A percentile compares a stretch with the other conserved stretches of the same genome.
Evolutionary conservation across 2,797 vertebrate genomes (phyloP).

Genomic region (Tangara arthus): DNA sequence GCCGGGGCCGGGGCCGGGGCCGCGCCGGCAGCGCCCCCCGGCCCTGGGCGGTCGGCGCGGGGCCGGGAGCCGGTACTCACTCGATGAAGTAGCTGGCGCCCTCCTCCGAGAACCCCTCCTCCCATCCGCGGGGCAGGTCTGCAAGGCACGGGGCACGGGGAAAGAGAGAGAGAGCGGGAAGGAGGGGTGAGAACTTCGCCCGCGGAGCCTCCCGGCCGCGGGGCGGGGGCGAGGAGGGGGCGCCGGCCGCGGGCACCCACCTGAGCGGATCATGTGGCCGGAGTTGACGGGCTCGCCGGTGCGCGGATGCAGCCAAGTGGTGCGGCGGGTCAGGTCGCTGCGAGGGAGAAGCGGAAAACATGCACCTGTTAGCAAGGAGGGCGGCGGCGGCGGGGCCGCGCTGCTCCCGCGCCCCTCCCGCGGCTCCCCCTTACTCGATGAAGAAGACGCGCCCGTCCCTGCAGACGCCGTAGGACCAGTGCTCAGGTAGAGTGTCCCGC

Average conservation of each 20-base stretch:
- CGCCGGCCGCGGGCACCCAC: slow-evolving; percentile 70
- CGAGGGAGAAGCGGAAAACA: slow-evolving; percentile 44
- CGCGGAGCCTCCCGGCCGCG: neutral
- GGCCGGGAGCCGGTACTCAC: slow-evolving; percentile 81
- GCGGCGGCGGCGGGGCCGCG: neutral
- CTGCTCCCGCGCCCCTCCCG: neutral
- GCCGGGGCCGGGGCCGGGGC: neutral
- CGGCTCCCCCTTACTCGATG: slow-evolving; percentile 83
- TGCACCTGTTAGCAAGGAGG: slow-evolving; percentile 88
- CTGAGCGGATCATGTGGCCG: slow-evolving; percentile 97
- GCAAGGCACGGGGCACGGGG: neutral
- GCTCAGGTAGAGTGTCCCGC: slow-evolving; percentile 86
- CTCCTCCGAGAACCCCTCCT: slow-evolving; percentile 96
- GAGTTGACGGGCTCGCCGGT: slow-evolving; percentile 96
- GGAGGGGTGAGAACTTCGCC: neutral
- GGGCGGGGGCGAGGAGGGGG: neutral
- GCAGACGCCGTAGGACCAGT: slow-evolving; percentile 96
- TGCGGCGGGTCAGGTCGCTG: slow-evolving; percentile 89
- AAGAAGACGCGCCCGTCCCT: slow-evolving; percentile 94
- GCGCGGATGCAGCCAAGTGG: slow-evolving; percentile 95
- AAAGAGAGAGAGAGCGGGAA: neutral
- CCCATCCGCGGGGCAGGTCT: slow-evolving; percentile 97
- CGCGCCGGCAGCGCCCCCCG: neutral
- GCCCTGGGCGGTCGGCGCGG: neutral
- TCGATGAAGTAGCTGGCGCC: slow-evolving; percentile 99